Percentiles rank a stretch among this genome's conserved stretches.
Conservation (phyloP, 2,113 vertebrate species). For the Empidonax alnorum region DNA sequence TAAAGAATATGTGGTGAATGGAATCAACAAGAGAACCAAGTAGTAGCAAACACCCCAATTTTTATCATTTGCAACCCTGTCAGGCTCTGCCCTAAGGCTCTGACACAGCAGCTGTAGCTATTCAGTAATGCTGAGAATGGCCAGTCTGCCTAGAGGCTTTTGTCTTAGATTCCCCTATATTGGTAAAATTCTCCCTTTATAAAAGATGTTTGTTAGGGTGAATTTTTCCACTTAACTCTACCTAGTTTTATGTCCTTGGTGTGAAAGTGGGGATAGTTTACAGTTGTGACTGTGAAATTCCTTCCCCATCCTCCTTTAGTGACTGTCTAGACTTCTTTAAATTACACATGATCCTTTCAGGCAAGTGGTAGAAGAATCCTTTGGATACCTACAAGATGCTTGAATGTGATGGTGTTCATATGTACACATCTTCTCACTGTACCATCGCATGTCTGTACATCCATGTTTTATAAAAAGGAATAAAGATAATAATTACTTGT, state of each 20-base stretch:
- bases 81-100: neutral
- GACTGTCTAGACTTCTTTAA: neutral
- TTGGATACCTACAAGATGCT: neutral
- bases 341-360: neutral
- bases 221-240: neutral
- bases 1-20: neutral
- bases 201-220: neutral
- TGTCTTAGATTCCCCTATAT: neutral
- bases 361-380: neutral
- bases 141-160: neutral
- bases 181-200: neutral
- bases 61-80: neutral
- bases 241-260: neutral
- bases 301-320: neutral
- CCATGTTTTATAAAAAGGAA: neutral
- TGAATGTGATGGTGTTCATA: neutral
- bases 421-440: neutral
- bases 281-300: neutral
- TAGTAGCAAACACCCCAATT: neutral
- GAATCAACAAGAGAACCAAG: constrained; percentile 6
- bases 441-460: too few species aligned
- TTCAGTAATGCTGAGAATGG: neutral
- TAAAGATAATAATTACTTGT: neutral
- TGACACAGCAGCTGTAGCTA: neutral
- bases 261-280: neutral